phyloP scores from a whole-genome alignment of 2,888 invertebrate genomes.

The Ariolimax columbianus region DNA sequence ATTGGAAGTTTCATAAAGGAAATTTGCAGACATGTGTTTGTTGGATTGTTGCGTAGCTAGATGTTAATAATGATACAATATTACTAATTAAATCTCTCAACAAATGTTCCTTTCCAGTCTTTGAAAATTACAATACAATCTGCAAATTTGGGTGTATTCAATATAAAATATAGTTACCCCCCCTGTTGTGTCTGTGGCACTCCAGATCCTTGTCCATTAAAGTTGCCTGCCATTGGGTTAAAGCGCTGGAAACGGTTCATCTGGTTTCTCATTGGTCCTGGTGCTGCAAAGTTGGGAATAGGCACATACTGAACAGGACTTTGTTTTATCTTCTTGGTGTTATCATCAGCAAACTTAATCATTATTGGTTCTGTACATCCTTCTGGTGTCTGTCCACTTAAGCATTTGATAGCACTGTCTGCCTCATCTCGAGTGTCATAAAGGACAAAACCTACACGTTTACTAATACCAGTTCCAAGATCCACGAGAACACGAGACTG shows the following conservation, averaged over 20 bases:
- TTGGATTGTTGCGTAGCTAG: too few species aligned
- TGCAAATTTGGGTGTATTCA: too few species aligned
- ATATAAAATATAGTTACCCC: conserved; percentile 48
- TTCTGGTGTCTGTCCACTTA: conserved; percentile 89
- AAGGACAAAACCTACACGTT: conserved; percentile 92
- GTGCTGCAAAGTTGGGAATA: conserved; percentile 55
- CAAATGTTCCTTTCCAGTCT: too few species aligned
- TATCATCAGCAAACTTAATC: conserved; percentile 92
- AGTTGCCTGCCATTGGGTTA: conserved; percentile 60
- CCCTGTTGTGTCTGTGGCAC: conserved; percentile 47
- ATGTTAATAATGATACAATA: too few species aligned
- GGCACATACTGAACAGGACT: conserved; percentile 55
- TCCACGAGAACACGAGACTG: conserved; percentile 94
- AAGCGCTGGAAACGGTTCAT: conserved; percentile 58
- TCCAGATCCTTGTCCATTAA: conserved; percentile 49
- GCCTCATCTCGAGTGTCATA: conserved; percentile 93
- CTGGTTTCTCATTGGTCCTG: conserved; percentile 61
- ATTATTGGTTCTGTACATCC: conserved; percentile 90
- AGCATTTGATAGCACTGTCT: conserved; percentile 90
- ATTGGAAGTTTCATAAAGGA: too few species aligned
- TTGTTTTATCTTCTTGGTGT: conserved; percentile 77
- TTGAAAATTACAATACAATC: too few species aligned
- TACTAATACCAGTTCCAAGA: conserved; percentile 90
- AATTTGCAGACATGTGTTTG: too few species aligned
- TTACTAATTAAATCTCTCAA: too few species aligned